Percentiles rank a stretch among this genome's conserved stretches.
Evolutionary conservation across 1,140 invertebrate species (phyloP).

Genomic region (Drosophila nikananu): DNA sequence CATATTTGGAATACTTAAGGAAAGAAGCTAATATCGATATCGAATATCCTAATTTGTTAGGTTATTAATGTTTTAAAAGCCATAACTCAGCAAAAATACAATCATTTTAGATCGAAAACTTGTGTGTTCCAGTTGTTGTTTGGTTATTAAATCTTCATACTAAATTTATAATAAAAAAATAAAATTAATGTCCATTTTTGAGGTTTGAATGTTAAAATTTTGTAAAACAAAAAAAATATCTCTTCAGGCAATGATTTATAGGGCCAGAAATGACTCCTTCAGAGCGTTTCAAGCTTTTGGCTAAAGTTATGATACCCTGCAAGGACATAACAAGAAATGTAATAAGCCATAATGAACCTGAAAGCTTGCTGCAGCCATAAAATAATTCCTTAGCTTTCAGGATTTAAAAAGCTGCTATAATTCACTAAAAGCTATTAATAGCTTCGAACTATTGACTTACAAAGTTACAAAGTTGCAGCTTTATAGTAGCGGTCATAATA

Average conservation of each 20-base stretch:
- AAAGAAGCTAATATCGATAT: not conserved
- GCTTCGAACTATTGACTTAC: too few relatives aligned
- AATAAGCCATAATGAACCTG: not conserved
- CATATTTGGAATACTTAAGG: too few relatives aligned
- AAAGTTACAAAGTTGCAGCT: too few relatives aligned
- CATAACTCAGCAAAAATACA: not conserved
- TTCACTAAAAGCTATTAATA: not conserved
- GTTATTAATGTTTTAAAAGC: not conserved
- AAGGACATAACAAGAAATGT: not conserved
- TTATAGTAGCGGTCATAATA: not conserved
- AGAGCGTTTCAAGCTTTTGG: not conserved
- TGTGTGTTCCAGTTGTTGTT: not conserved
- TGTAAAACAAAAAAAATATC: too few relatives aligned
- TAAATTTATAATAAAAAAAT: not conserved
- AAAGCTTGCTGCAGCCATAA: not conserved
- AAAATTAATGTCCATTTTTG: too few relatives aligned
- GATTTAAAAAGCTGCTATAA: not conserved
- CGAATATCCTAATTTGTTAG: not conserved
- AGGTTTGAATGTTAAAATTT: too few relatives aligned
- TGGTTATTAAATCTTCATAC: not conserved
- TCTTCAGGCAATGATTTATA: too few relatives aligned
- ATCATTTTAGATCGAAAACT: not conserved
- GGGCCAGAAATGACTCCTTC: not conserved
- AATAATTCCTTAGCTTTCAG: not conserved
- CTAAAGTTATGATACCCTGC: not conserved